phyloP scores from a whole-genome alignment of 2,113 vertebrate species.

The Chloroceryle aenea region DNA sequence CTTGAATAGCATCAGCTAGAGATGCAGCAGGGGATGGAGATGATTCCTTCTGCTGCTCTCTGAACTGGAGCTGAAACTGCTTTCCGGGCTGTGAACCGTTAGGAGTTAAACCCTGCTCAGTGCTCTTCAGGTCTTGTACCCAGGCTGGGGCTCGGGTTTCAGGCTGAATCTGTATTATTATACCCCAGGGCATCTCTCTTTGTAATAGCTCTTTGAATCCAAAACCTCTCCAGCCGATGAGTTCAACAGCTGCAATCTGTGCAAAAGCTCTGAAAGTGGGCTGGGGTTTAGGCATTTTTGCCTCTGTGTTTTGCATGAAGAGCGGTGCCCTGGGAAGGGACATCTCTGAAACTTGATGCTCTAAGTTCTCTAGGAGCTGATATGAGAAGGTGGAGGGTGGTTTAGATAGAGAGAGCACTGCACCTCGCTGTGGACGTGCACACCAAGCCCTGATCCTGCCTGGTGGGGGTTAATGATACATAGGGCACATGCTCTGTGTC shows the following conservation, averaged over 20 bases:
- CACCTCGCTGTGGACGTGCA: accelerated
- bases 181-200: not conserved
- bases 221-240: not conserved
- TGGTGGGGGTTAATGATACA: accelerated
- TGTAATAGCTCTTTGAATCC: not conserved
- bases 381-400: not conserved
- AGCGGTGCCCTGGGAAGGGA: not conserved
- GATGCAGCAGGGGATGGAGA: not conserved
- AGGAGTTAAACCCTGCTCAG: not conserved
- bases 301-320: not conserved
- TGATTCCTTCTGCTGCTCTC: not conserved
- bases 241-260: not conserved
- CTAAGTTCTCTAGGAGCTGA: not conserved
- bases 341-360: not conserved
- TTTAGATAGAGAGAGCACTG: not conserved
- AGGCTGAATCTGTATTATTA: not conserved
- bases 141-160: not conserved
- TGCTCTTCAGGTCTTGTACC: not conserved
- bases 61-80: not conserved
- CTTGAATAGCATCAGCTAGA: not conserved
- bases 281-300: not conserved
- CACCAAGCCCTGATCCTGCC: not conserved
- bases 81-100: not conserved
- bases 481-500: not conserved
- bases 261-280: accelerated